Evolutionary conservation across 2,888 invertebrate species (phyloP).

Genomic region (Disparrhopalites patrizii): DNA sequence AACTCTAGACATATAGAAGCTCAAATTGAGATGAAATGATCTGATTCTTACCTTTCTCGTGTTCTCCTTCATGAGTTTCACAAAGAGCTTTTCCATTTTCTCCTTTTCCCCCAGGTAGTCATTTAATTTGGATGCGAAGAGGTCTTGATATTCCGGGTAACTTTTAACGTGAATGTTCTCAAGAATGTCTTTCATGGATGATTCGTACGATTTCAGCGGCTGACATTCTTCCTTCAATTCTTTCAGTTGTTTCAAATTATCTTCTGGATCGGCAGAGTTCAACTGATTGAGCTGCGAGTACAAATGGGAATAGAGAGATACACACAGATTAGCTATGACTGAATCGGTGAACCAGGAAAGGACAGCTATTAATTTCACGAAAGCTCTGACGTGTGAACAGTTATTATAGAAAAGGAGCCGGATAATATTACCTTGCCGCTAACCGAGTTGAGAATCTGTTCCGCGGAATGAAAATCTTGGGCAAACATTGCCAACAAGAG

Average conservation of each 20-base stretch:
- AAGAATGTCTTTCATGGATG: slow-evolving; percentile 4
- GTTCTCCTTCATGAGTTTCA: slow-evolving; percentile 23
- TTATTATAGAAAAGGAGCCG: neutral
- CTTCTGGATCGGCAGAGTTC: neutral
- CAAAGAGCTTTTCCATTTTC: slow-evolving; percentile 24
- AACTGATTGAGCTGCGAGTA: slow-evolving; percentile 4
- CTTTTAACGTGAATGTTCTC: slow-evolving; percentile 7
- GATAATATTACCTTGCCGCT: slow-evolving; percentile 12
- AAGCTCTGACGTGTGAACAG: too few relatives aligned
- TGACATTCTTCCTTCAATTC: slow-evolving; percentile 16
- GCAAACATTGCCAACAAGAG: neutral
- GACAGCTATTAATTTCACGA: too few relatives aligned
- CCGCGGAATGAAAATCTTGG: slow-evolving; percentile 14
- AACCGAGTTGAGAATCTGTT: slow-evolving; percentile 1
- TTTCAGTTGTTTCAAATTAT: slow-evolving; percentile 11
- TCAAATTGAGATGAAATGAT: slow-evolving; percentile 13
- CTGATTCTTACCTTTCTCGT: slow-evolving; percentile 21
- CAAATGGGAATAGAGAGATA: neutral
- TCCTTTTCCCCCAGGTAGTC: slow-evolving; percentile 15
- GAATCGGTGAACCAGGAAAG: too few relatives aligned
- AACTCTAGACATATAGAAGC: too few relatives aligned
- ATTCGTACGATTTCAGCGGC: slow-evolving; percentile 10
- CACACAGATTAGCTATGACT: too few relatives aligned
- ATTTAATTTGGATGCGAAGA: neutral
- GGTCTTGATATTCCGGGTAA: slow-evolving; percentile 5